These are phyloP conservation scores for Cartodere bifasciata DNA, from an alignment of 2,888 invertebrate genomes.

Conservation along the genomic window DNA sequence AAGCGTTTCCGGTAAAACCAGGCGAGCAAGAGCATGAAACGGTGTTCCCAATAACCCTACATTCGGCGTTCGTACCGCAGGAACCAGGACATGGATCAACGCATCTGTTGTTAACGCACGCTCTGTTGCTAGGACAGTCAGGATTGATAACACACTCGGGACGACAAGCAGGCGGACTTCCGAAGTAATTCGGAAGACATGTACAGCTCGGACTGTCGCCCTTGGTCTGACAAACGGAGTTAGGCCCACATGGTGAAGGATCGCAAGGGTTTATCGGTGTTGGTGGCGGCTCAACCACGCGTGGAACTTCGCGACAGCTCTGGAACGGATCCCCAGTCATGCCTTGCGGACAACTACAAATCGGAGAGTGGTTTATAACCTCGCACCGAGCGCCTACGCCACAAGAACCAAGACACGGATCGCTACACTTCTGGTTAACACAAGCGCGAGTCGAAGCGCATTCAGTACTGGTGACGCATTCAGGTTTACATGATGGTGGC, in stretches of 20 bases:
- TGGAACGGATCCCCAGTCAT: conserved; percentile 68
- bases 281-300: conserved; percentile 29
- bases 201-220: conserved; percentile 60
- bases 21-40: conserved; percentile 67
- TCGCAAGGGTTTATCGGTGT: conserved; percentile 48
- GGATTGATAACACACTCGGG: conserved; percentile 75
- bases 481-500: conserved; percentile 43
- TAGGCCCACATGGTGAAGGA: conserved; percentile 73
- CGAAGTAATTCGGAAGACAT: conserved; percentile 64
- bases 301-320: conserved; percentile 49
- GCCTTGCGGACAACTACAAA: conserved; percentile 42
- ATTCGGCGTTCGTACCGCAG: conserved; percentile 69
- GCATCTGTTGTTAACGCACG: conserved; percentile 71
- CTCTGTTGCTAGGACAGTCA: conserved; percentile 63
- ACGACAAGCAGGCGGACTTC: conserved; percentile 68
- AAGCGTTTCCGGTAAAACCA: conserved; percentile 72
- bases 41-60: conserved; percentile 64
- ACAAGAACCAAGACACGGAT: conserved; percentile 44
- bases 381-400: conserved; percentile 41
- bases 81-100: conserved; percentile 71
- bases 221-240: conserved; percentile 55
- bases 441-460: conserved; percentile 40
- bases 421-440: conserved; percentile 41
- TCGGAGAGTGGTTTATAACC: conserved; percentile 41
- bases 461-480: conserved; percentile 40